Evolutionary conservation across 2,888 invertebrate genomes (phyloP).

Genomic region (Patella depressa): DNA sequence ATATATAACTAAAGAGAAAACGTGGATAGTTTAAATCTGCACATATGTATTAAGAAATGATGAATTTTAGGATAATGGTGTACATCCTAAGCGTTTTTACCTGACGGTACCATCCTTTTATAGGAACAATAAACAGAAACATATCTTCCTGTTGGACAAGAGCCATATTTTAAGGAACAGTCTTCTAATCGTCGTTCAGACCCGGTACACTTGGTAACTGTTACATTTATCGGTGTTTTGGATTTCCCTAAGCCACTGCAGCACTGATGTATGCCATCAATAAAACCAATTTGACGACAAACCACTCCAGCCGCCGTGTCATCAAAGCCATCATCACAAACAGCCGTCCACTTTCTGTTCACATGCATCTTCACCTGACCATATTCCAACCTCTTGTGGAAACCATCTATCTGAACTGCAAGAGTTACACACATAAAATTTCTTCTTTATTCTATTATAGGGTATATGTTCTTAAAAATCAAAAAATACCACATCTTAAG

Average conservation of each 20-base stretch:
- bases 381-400: conserved; percentile 42
- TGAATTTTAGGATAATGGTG: too few relatives aligned
- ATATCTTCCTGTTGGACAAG: conserved; percentile 17
- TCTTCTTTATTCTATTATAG: too few relatives aligned
- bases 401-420: conserved; percentile 49
- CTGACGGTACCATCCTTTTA: neutral
- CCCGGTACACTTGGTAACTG: conserved; percentile 28
- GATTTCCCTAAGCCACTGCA: conserved; percentile 47
- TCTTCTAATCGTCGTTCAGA: too few relatives aligned
- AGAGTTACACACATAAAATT: conserved; percentile 11
- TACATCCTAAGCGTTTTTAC: too few relatives aligned
- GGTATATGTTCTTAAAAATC: too few relatives aligned
- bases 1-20: too few relatives aligned
- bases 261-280: conserved; percentile 48
- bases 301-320: conserved; percentile 79
- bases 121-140: conserved; percentile 21
- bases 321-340: conserved; percentile 83
- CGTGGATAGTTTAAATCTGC: too few relatives aligned
- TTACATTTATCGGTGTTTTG: conserved; percentile 24
- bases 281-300: conserved; percentile 80
- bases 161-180: neutral
- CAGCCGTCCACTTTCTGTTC: conserved; percentile 78
- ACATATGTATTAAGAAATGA: too few relatives aligned
- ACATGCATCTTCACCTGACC: conserved; percentile 51
- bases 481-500: too few relatives aligned